These are phyloP conservation scores for Rutpela maculata DNA, from an alignment of 2,888 invertebrate species.

Conservation along the genomic window DNA sequence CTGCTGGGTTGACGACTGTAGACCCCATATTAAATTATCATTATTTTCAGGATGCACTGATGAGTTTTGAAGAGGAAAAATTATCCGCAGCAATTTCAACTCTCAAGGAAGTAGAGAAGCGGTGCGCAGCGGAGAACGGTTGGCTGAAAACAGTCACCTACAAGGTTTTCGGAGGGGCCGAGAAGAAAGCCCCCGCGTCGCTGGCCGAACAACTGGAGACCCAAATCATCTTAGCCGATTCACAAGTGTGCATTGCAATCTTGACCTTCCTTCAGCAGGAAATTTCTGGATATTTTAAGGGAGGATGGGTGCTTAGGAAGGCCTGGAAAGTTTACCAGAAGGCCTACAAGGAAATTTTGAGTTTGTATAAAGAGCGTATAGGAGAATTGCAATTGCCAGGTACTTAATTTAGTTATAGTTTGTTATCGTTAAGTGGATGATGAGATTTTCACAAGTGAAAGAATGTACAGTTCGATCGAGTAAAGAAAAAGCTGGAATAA, in stretches of 20 bases:
- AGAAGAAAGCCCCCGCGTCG: constrained; percentile 47
- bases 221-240: constrained; percentile 81
- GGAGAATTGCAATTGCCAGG: constrained; percentile 65
- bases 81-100: constrained; percentile 76
- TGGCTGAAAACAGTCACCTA: constrained; percentile 77
- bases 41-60: constrained; percentile 78
- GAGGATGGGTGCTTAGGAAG: constrained; percentile 81
- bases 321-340: constrained; percentile 83
- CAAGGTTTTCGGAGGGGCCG: constrained; percentile 61
- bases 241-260: constrained; percentile 80
- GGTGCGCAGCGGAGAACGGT: constrained; percentile 75
- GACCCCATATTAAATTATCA: too few relatives aligned
- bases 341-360: constrained; percentile 77
- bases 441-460: too few relatives aligned
- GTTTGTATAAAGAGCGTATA: constrained; percentile 75
- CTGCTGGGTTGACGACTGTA: too few relatives aligned
- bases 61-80: constrained; percentile 83
- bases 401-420: constrained; percentile 24
- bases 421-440: too few relatives aligned
- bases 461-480: too few relatives aligned
- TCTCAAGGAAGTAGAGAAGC: constrained; percentile 78
- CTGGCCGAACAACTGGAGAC: constrained; percentile 77
- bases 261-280: constrained; percentile 81
- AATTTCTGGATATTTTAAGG: constrained; percentile 79
- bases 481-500: too few relatives aligned